Conservation (phyloP, 2,113 vertebrate species). For the Tachysurus fulvidraco region DNA sequence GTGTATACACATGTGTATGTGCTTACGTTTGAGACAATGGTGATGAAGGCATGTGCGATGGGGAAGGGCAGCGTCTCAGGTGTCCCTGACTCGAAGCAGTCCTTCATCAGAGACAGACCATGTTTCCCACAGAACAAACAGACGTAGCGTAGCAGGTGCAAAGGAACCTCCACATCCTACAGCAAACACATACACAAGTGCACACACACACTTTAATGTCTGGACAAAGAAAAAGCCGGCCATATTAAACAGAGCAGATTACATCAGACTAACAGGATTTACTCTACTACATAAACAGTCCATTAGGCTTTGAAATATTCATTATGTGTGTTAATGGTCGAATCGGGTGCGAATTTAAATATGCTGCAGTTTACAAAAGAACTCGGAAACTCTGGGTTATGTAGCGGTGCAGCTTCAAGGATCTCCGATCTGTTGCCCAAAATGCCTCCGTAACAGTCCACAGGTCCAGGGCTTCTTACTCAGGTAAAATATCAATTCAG, state of each 20-base stretch:
- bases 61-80: constrained; percentile 94
- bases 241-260: background rate
- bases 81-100: constrained; percentile 92
- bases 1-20: background rate
- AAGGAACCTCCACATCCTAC: constrained; percentile 96
- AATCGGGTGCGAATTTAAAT: too few relatives aligned
- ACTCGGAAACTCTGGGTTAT: too few relatives aligned
- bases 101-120: constrained; percentile 98
- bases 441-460: too few relatives aligned
- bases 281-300: background rate
- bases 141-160: constrained; percentile 97
- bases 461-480: too few relatives aligned
- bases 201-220: background rate
- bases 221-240: background rate
- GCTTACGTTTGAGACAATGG: constrained; percentile 98
- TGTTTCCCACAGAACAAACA: constrained; percentile 98
- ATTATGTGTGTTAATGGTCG: background rate
- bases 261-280: background rate
- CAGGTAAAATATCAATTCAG: too few relatives aligned
- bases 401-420: too few relatives aligned
- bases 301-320: background rate
- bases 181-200: background rate
- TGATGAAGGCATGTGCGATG: constrained; percentile 98
- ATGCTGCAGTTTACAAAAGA: background rate
- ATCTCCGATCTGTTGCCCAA: too few relatives aligned